Conservation (phyloP, 2,113 vertebrate species). For the Pygoscelis antarcticus region DNA sequence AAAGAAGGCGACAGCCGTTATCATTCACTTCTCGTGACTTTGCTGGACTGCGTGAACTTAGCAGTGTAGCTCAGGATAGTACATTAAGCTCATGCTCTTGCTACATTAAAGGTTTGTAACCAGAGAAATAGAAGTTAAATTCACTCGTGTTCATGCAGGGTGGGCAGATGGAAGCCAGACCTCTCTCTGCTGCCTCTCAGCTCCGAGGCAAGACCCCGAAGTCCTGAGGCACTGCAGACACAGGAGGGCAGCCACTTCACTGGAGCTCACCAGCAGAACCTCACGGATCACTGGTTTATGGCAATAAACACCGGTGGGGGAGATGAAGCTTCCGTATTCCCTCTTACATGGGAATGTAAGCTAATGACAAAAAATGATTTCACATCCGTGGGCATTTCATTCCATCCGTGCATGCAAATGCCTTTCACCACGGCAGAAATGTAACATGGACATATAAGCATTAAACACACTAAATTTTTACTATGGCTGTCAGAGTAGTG, state of each 20-base stretch:
- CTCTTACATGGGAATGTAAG: background rate
- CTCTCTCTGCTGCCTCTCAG: background rate
- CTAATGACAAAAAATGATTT: background rate
- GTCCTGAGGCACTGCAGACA: background rate
- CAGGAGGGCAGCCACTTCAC: background rate
- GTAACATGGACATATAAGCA: background rate
- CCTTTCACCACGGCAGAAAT: background rate
- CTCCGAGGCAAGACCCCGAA: background rate
- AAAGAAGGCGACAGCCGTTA: background rate
- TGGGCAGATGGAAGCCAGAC: background rate
- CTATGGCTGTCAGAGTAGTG: background rate
- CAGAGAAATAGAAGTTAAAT: background rate
- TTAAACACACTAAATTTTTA: background rate
- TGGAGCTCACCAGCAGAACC: background rate
- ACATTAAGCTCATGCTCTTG: background rate
- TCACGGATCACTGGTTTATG: background rate
- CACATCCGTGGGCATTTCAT: background rate
- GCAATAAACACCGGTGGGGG: background rate
- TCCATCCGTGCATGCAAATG: background rate
- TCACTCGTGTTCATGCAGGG: background rate
- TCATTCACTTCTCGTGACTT: background rate
- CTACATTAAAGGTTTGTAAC: background rate
- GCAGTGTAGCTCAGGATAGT: background rate
- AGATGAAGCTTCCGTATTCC: background rate
- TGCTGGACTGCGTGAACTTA: rapidly evolving